Evolutionary conservation across 1,140 invertebrate species (phyloP), one percentile per base, ranked within the genome.

Genomic region (Penaeus chinensis): DNA sequence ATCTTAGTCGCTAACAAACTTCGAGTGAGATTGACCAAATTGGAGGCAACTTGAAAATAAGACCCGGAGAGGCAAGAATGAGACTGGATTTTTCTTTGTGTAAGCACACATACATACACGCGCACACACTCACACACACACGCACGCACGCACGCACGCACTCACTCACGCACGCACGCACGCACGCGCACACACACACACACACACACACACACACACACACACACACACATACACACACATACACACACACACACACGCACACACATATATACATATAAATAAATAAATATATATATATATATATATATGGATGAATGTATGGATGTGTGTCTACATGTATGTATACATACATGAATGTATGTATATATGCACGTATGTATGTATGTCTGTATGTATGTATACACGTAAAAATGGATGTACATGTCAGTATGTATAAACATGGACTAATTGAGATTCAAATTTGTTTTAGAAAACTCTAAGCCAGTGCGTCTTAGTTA

Each of bases 61-160:
- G 16, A 16, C 54, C 54, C 0, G 54, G 11, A 11, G 0, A 13
- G 54, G 54, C 54, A 54, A 54, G 54, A 54, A 16, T 54, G 54
- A 54, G 10, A 16, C 92, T 90, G 69, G 92, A 37, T 91, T 90
- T 60, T 92, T 92, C 81, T 91, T 91, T 77, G 18, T 19, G 18
- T 71, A 71, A 13, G 5, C 16, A 69, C 7, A 69, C 18, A 71
- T 71, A 71, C 20, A 71, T 22, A 71, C 18, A 71, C 1, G 22
- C 18, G 22, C 18, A 71, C 32, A 32, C 18, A 71, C 3, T 0
- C 27, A 69, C 27, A 69, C 27, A 19, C 66, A 69, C 27, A 69
- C 7, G 7, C 7, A 69, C 27, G 16, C 27, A 69, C 7, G 7
- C 27, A 69, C 27, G 7, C 37, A 2, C 18, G 0, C 18, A 22